Evolutionary conservation across 2,888 invertebrate species (phyloP), one percentile per base, ranked within the genome.

Genomic region (Apodemia zela): DNA sequence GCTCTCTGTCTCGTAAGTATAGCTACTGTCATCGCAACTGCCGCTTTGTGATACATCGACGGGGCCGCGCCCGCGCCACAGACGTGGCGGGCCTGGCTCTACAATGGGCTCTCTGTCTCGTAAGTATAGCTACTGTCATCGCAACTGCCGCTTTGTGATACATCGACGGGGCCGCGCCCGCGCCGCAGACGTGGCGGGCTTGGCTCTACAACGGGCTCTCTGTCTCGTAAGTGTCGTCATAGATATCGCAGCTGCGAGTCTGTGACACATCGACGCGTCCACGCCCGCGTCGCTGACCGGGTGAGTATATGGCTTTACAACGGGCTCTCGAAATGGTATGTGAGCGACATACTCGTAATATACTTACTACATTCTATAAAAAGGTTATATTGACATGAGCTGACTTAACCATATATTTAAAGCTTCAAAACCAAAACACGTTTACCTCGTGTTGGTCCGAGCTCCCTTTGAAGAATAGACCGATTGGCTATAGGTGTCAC

Each of bases 251-350:
- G 5, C 15, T 42, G 10, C 42, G 1, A 4, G 1, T 42, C 1
- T 42, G 10, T 42, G 2, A 10, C 42, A 15, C 15, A 42, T 15
- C n/a, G 5, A 42, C 15, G 5, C 0, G 10, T 1, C 15, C 6
- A 42, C n/a, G 15, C 5, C 15, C 1, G 4, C 42, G 4, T 15
- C 10, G 0, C 3, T 2, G 66, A 95, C 95, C 0, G n/a, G n/a
- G n/a, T 97, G 97, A 93, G 94, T 69, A 95, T 96, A 10, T 97
- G 97, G 97, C 93, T 97, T 72, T 97, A 96, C 84, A 96, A 96
- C 72, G 97, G 25, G 25, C 25, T 25, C 25, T 4, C 25, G 25
- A 25, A 4, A 25, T 25, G 4, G 4, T 25, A 25, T 25, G 25
- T 25, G 25, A 25, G n/a, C n/a, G n/a, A n/a, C n/a, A n/a, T n/a